Conservation (phyloP, 2,888 invertebrate species). For the Temnothorax unifasciatus region DNA sequence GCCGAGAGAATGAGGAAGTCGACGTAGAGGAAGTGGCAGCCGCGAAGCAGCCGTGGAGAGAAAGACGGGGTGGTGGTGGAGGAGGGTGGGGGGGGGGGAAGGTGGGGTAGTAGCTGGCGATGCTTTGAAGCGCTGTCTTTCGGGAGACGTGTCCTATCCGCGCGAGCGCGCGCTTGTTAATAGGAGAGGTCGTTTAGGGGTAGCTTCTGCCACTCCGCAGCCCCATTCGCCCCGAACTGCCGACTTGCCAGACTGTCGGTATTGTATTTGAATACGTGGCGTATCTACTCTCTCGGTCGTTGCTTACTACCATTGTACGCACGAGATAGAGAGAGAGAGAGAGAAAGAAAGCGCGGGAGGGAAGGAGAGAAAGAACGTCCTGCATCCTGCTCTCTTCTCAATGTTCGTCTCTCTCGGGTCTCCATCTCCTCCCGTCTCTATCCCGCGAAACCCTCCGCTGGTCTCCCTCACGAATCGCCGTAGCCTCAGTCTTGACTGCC, state of each 20-base stretch:
- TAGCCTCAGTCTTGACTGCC: constrained; percentile 62
- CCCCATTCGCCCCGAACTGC: constrained; percentile 68
- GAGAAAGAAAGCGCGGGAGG: neutral
- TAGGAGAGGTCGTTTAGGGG: constrained; percentile 81
- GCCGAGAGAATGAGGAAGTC: constrained; percentile 36
- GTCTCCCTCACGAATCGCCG: constrained; percentile 58
- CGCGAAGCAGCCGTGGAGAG: constrained; percentile 46
- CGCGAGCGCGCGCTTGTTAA: constrained; percentile 81
- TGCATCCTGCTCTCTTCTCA: constrained; percentile 26
- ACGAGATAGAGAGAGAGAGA: constrained; percentile 45
- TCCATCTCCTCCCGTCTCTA: constrained; percentile 24
- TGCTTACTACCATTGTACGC: constrained; percentile 72
- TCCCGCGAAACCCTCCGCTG: constrained; percentile 50
- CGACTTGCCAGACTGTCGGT: constrained; percentile 82
- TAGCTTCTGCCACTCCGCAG: constrained; percentile 66
- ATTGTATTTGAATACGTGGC: constrained; percentile 85
- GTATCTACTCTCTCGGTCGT: constrained; percentile 78
- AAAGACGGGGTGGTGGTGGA: constrained; percentile 42
- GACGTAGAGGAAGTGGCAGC: constrained; percentile 51
- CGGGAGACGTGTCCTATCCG: constrained; percentile 81
- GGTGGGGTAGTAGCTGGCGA: constrained; percentile 62
- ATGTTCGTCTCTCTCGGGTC: constrained; percentile 55
- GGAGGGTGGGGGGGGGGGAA: constrained; percentile 19
- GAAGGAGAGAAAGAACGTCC: constrained; percentile 43
- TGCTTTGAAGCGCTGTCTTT: constrained; percentile 81